These are phyloP conservation scores for Belonocnema kinseyi DNA, from an alignment of 1,140 invertebrate genomes.

Conservation along the genomic window DNA sequence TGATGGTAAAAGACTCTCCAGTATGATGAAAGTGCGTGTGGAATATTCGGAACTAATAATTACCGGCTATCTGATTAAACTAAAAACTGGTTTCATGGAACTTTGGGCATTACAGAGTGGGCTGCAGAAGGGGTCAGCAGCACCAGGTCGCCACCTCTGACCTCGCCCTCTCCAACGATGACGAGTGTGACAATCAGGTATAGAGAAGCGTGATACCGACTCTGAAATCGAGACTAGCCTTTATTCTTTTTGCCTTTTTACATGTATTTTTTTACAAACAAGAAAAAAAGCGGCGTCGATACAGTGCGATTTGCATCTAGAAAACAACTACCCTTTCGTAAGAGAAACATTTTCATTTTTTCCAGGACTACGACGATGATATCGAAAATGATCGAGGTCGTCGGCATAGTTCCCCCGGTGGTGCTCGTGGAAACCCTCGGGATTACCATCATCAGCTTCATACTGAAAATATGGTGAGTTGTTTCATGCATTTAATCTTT, in stretches of 20 bases:
- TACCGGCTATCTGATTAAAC: not conserved
- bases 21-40: not conserved
- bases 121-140: constrained; percentile 70
- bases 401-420: constrained; percentile 71
- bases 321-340: not conserved
- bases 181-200: constrained; percentile 76
- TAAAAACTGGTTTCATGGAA: constrained; percentile 48
- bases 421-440: constrained; percentile 67
- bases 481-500: not conserved
- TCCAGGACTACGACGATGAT: constrained; percentile 73
- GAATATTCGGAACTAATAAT: too few species aligned
- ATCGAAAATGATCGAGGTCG: constrained; percentile 69
- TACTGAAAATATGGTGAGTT: constrained; percentile 73
- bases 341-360: constrained; percentile 45
- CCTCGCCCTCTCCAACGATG: constrained; percentile 76
- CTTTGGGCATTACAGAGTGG: constrained; percentile 71
- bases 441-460: constrained; percentile 73
- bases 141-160: constrained; percentile 74
- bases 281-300: constrained; percentile 9
- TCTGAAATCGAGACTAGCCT: constrained; percentile 2
- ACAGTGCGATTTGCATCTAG: not conserved
- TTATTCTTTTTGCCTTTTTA: constrained; percentile 10
- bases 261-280: constrained; percentile 34
- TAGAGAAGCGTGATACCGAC: constrained; percentile 47
- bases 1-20: not conserved